A percentile compares a stretch with the other conserved stretches of the same genome.
These are phyloP conservation scores for Atta texana DNA, from an alignment of 1,140 invertebrate species.

Conservation along the genomic window DNA sequence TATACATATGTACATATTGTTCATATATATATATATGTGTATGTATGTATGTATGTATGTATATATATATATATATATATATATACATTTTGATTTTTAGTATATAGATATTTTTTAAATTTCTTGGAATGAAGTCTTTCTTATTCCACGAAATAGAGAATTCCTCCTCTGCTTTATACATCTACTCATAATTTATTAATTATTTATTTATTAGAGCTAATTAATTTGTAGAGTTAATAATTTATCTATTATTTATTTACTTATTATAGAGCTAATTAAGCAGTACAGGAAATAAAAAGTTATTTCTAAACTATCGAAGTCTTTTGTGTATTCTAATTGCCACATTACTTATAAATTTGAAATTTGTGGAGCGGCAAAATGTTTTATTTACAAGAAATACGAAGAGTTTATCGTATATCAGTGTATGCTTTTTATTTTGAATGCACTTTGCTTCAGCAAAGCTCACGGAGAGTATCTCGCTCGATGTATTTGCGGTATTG, in stretches of 20 bases:
- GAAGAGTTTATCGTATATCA: neutral
- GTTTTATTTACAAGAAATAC: neutral
- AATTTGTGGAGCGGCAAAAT: neutral
- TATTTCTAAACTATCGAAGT: neutral
- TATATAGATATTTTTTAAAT: neutral
- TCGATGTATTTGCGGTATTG: constrained; percentile 21
- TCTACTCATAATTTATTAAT: neutral
- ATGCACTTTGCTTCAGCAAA: neutral
- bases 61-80: neutral
- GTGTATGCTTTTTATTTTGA: neutral
- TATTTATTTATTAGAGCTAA: no score
- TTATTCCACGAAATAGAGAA: no score
- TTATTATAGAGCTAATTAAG: neutral
- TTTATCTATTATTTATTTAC: no score
- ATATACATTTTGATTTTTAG: neutral
- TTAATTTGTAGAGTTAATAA: no score
- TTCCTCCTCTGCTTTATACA: neutral
- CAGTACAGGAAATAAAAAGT: neutral
- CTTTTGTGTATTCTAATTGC: neutral
- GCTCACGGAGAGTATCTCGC: constrained; percentile 3
- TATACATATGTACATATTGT: neutral
- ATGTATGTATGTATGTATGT: neutral
- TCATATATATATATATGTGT: no score
- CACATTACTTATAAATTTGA: neutral
- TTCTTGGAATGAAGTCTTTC: no score